These are phyloP conservation scores for Engraulis encrasicolus DNA, from an alignment of 2,113 vertebrate species.

Conservation along the genomic window DNA sequence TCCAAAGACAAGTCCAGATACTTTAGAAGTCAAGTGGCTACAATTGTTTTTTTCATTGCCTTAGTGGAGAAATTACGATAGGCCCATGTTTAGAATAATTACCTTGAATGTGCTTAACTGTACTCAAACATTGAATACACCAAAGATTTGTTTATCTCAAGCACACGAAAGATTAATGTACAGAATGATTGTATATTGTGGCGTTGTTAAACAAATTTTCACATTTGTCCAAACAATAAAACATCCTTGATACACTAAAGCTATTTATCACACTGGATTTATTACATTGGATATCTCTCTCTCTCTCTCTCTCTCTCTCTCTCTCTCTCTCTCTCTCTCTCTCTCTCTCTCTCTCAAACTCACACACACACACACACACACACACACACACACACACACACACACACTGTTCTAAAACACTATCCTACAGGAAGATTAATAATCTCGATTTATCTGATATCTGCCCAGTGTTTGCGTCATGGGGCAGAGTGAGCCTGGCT, in stretches of 20 bases:
- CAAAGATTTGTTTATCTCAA: neutral
- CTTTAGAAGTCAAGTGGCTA: too few species aligned
- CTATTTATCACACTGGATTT: neutral
- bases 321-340: too few species aligned
- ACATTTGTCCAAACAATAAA: neutral
- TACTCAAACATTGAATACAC: neutral
- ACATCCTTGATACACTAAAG: neutral
- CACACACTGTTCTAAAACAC: neutral
- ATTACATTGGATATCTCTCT: too few species aligned
- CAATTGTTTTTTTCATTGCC: neutral
- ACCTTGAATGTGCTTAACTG: neutral
- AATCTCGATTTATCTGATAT: neutral
- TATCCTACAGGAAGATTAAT: neutral
- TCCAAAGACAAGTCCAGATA: too few species aligned
- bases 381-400: neutral
- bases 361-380: neutral
- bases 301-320: too few species aligned
- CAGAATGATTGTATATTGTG: neutral
- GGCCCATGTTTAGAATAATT: neutral
- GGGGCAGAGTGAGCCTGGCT: neutral
- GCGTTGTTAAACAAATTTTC: neutral
- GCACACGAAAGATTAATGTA: neutral
- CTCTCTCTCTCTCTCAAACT: too few species aligned
- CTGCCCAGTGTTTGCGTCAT: slow-evolving; percentile 27
- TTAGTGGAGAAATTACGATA: neutral